Conservation (phyloP, 2,888 invertebrate genomes). For the Pollenia amentaria region DNA sequence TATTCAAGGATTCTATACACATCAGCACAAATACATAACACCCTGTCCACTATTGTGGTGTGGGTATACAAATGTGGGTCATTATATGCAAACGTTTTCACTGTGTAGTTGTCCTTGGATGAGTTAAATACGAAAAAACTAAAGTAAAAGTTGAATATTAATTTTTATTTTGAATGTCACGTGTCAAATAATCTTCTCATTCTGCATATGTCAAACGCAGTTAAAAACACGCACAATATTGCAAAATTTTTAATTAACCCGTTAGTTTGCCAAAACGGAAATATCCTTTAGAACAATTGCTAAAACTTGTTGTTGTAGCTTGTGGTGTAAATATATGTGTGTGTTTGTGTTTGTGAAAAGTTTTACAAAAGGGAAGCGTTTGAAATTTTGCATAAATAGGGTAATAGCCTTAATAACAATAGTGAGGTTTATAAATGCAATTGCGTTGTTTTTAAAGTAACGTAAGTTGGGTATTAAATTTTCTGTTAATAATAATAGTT, state of each 20-base stretch:
- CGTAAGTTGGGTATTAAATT: too few species aligned
- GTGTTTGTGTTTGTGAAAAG: not conserved
- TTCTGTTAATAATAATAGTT: too few species aligned
- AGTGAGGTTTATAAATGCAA: too few species aligned
- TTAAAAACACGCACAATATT: conserved; percentile 58
- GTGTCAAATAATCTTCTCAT: conserved; percentile 24
- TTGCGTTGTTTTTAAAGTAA: too few species aligned
- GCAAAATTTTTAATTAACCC: conserved; percentile 65
- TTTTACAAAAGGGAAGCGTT: not conserved
- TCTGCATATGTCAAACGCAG: not conserved
- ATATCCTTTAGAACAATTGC: not conserved
- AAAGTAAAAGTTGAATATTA: not conserved
- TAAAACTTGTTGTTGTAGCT: not conserved
- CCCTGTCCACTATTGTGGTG: too few species aligned
- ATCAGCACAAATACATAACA: too few species aligned
- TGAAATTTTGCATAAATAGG: not conserved
- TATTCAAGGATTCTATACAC: too few species aligned
- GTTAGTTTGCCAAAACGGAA: not conserved
- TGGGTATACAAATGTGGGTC: not conserved
- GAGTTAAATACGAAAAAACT: too few species aligned
- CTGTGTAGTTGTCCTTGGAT: not conserved
- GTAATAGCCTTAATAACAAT: too few species aligned
- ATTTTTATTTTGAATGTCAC: conserved; percentile 38
- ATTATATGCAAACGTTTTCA: not conserved
- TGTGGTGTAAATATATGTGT: not conserved